Evolutionary conservation across 2,797 vertebrate genomes (phyloP).

Genomic region (Notoglanidium macrostoma): DNA sequence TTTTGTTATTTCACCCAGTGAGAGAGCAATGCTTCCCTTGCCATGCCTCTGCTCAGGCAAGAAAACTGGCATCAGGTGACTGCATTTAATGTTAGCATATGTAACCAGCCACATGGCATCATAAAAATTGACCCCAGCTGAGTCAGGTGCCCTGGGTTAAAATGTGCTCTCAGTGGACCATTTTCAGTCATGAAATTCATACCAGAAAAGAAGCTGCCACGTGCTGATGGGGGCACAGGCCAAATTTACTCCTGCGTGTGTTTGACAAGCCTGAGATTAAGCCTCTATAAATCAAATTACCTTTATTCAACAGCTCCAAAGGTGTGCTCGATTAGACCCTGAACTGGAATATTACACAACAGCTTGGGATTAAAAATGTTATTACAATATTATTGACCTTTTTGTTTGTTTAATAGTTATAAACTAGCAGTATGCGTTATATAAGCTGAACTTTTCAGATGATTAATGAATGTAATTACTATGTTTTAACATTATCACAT

Average conservation of each 20-base stretch:
- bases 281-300: constrained; percentile 35
- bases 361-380: not conserved
- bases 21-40: constrained; percentile 36
- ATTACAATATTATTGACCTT: not conserved
- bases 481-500: not conserved
- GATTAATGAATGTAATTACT: not conserved
- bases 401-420: not conserved
- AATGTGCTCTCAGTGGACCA: constrained; percentile 42
- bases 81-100: constrained; percentile 56
- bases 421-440: not conserved
- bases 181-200: constrained; percentile 47
- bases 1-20: constrained; percentile 53
- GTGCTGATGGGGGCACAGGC: constrained; percentile 30
- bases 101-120: constrained; percentile 56
- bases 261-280: constrained; percentile 42
- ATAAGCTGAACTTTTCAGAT: not conserved
- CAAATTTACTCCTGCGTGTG: constrained; percentile 41
- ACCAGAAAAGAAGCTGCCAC: constrained; percentile 36
- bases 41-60: constrained; percentile 59
- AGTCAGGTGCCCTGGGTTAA: constrained; percentile 32
- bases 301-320: not conserved
- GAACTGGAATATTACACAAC: not conserved
- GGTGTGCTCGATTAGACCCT: not conserved
- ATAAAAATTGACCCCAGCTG: constrained; percentile 58
- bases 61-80: constrained; percentile 61